A percentile compares a stretch with the other conserved stretches of the same genome.
Evolutionary conservation across 2,113 vertebrate genomes (phyloP).

Genomic region (Lichenostomus cassidix): DNA sequence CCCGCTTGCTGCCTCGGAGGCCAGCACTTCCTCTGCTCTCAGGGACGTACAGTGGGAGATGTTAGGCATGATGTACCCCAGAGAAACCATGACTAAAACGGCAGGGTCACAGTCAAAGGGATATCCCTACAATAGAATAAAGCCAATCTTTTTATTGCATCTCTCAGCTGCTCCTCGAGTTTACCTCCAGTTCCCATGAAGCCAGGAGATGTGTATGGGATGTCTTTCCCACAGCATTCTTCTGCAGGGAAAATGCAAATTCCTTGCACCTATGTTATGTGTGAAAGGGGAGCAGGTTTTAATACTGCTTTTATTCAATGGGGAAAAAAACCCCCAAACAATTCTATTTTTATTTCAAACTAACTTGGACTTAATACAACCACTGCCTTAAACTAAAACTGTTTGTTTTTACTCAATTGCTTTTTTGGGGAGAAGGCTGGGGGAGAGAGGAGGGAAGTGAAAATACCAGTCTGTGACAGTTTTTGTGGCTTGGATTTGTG

Average conservation of each 20-base stretch:
- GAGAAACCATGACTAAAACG: slow-evolving; percentile 24
- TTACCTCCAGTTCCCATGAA: background rate
- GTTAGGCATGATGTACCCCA: slow-evolving; percentile 34
- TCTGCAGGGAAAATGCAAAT: background rate
- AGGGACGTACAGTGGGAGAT: slow-evolving; percentile 58
- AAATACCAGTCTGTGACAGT: accelerated
- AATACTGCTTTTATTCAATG: background rate
- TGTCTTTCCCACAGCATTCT: background rate
- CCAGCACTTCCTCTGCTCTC: slow-evolving; percentile 58
- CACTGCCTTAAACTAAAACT: background rate
- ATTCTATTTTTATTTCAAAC: background rate
- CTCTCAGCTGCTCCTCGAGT: background rate
- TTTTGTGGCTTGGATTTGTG: background rate
- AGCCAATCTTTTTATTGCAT: background rate
- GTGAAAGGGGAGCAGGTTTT: background rate
- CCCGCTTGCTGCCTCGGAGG: slow-evolving; percentile 26
- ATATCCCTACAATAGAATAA: slow-evolving; percentile 41
- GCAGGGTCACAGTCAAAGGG: slow-evolving; percentile 37
- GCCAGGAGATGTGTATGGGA: background rate
- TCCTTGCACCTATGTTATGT: background rate
- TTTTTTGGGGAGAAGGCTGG: background rate
- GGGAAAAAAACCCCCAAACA: background rate
- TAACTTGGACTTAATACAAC: background rate
- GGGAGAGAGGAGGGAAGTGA: background rate
- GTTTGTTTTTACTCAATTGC: background rate